phyloP scores from a whole-genome alignment of 1,140 invertebrate genomes.

The Euura lappo region DNA sequence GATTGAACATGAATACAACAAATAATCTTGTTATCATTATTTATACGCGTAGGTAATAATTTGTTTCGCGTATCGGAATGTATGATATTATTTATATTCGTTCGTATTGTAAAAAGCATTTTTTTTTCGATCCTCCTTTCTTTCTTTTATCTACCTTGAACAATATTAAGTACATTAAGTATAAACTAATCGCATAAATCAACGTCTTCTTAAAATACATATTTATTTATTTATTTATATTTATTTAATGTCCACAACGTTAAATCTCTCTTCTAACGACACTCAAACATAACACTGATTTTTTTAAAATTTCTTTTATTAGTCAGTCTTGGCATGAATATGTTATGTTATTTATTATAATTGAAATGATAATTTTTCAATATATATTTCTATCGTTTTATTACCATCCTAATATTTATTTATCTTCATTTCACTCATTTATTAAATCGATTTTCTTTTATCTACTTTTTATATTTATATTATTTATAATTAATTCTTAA shows the following conservation, averaged over 20 bases:
- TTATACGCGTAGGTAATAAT: slow-evolving; percentile 12
- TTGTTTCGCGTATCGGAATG: slow-evolving; percentile 40
- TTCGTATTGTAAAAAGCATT: slow-evolving; percentile 26
- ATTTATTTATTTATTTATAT: slow-evolving; percentile 39
- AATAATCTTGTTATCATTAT: no score
- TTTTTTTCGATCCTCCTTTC: no score
- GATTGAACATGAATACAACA: no score
- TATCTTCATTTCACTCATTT: not conserved
- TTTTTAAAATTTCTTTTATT: slow-evolving; percentile 26
- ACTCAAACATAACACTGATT: slow-evolving; percentile 60
- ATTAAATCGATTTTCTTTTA: slow-evolving; percentile 16
- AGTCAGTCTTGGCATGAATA: slow-evolving; percentile 58
- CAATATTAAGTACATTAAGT: slow-evolving; percentile 34
- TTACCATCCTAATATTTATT: not conserved
- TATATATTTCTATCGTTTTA: not conserved
- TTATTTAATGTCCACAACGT: slow-evolving; percentile 37
- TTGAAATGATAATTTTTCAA: not conserved
- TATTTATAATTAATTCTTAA: slow-evolving; percentile 46
- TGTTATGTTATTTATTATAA: slow-evolving; percentile 17
- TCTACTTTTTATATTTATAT: slow-evolving; percentile 43
- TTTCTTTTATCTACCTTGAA: slow-evolving; percentile 16
- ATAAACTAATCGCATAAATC: slow-evolving; percentile 54
- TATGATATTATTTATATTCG: slow-evolving; percentile 32
- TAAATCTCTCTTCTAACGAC: slow-evolving; percentile 56
- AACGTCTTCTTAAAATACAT: slow-evolving; percentile 57